Evolutionary conservation across 2,797 vertebrate genomes (phyloP).

Genomic region (Pyrocephalus nanus): DNA sequence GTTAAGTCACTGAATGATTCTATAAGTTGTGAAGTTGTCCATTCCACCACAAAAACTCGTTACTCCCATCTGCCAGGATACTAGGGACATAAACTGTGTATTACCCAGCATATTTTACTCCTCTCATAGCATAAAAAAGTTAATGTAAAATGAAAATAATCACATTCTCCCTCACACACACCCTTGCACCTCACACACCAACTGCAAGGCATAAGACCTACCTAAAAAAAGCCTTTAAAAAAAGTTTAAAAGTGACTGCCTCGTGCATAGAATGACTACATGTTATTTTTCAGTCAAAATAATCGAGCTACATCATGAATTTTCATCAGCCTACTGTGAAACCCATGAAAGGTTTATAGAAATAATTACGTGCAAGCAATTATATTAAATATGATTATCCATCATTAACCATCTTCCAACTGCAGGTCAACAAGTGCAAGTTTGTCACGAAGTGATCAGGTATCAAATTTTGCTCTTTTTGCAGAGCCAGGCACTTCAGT

Average conservation of each 20-base stretch:
- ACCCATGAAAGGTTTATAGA: constrained; percentile 9
- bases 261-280: neutral
- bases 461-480: constrained; percentile 47
- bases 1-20: neutral
- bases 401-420: constrained; percentile 38
- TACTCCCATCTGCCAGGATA: neutral
- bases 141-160: neutral
- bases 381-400: neutral
- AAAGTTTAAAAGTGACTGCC: neutral
- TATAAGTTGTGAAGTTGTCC: neutral
- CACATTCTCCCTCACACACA: neutral
- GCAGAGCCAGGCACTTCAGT: constrained; percentile 67
- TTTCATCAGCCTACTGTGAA: neutral
- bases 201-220: neutral
- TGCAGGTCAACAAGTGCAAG: neutral
- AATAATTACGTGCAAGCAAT: constrained; percentile 47
- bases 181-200: neutral
- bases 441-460: constrained; percentile 34
- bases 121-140: neutral
- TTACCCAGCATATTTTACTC: neutral
- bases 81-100: neutral
- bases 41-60: neutral
- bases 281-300: neutral
- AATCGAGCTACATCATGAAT: neutral
- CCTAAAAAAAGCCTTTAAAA: neutral